phyloP scores from a whole-genome alignment of 1,140 invertebrate species.

The Pseudoatta argentina region DNA sequence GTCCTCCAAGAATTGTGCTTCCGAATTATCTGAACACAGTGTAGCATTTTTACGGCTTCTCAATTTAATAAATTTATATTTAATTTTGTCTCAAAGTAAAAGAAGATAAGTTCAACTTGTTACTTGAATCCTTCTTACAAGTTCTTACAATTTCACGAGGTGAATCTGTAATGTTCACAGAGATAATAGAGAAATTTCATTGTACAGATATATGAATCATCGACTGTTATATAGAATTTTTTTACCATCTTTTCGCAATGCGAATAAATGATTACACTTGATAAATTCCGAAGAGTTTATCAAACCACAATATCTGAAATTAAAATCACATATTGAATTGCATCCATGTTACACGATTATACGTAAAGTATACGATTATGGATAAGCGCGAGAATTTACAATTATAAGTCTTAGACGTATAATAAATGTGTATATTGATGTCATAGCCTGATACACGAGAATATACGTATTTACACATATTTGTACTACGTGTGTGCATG shows the following conservation, averaged over 20 bases:
- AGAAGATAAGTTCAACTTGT: background rate
- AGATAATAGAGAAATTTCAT: conserved; percentile 44
- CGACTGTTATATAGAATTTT: conserved; percentile 9
- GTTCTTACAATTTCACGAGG: conserved; percentile 17
- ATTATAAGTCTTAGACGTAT: conserved; percentile 72
- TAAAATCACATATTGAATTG: conserved; percentile 1
- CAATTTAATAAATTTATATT: background rate
- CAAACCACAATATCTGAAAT: background rate
- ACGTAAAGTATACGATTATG: conserved; percentile 6
- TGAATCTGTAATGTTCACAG: background rate
- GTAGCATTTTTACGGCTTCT: background rate
- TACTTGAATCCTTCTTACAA: background rate
- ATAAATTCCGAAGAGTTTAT: background rate
- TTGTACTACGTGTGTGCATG: background rate
- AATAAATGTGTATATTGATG: conserved; percentile 71
- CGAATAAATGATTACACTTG: conserved; percentile 8
- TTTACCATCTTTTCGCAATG: conserved; percentile 15
- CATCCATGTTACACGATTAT: background rate
- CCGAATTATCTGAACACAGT: background rate
- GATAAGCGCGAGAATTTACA: conserved; percentile 42
- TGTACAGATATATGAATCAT: conserved; percentile 31
- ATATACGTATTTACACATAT: background rate
- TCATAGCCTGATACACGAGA: conserved; percentile 44
- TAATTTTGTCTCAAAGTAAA: conserved; percentile 3
- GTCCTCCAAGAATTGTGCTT: background rate